These are phyloP conservation scores for Steinernema carpocapsae DNA, from an alignment of 2,888 invertebrate genomes.

Conservation along the genomic window DNA sequence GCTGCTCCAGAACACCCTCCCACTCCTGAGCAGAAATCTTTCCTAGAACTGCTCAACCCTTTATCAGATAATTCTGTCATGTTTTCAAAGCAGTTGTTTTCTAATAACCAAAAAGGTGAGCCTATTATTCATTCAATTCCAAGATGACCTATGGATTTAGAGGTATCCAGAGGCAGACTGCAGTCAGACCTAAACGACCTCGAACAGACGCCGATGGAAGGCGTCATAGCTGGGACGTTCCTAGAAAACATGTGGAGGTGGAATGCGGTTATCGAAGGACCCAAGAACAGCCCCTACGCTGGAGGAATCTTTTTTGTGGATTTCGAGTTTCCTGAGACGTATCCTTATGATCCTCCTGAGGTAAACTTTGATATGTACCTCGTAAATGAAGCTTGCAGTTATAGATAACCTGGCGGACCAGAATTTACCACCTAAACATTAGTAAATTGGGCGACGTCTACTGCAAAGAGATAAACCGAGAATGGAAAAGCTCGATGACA, in stretches of 20 bases:
- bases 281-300: constrained; percentile 94
- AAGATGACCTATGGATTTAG: too few species aligned
- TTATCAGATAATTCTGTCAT: too few species aligned
- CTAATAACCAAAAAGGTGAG: too few species aligned
- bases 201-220: not conserved
- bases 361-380: constrained; percentile 72
- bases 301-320: constrained; percentile 97
- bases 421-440: constrained; percentile 99
- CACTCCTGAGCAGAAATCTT: too few species aligned
- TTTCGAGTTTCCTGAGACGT: constrained; percentile 94
- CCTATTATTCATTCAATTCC: too few species aligned
- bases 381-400: not conserved
- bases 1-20: too few species aligned
- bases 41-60: too few species aligned
- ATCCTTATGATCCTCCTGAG: constrained; percentile 97
- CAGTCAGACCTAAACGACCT: constrained; percentile 20
- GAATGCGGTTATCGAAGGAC: constrained; percentile 94
- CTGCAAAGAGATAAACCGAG: constrained; percentile 94
- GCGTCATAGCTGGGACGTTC: constrained; percentile 69
- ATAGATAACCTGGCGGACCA: constrained; percentile 81
- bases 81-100: too few species aligned
- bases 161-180: not conserved
- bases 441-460: constrained; percentile 98
- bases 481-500: constrained; percentile 98
- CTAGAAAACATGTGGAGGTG: constrained; percentile 82